phyloP scores from a whole-genome alignment of 2,888 invertebrate genomes.

The Dynastes hyllus region DNA sequence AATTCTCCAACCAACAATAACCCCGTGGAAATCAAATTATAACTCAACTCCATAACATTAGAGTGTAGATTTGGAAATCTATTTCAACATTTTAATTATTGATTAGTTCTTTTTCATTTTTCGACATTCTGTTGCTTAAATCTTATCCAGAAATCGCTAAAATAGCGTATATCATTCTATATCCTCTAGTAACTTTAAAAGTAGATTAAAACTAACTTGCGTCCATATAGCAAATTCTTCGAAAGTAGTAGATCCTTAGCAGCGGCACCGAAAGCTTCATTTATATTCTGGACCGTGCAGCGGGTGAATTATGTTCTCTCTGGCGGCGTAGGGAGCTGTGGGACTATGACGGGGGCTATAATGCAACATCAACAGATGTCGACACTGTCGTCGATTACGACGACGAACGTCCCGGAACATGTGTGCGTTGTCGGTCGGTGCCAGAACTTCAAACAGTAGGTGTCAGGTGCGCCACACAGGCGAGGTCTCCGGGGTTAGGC shows the following conservation, averaged over 20 bases:
- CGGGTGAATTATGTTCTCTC: constrained; percentile 29
- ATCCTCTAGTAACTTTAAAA: too few relatives aligned
- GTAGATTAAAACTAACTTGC: neutral
- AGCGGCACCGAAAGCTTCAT: neutral
- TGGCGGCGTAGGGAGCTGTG: neutral
- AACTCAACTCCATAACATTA: too few relatives aligned
- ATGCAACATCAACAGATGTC: constrained; percentile 36
- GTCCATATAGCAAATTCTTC: neutral
- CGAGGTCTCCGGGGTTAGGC: constrained; percentile 27
- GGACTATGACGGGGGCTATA: constrained; percentile 14
- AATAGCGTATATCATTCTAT: too few relatives aligned
- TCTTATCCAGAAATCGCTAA: too few relatives aligned
- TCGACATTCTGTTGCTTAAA: too few relatives aligned
- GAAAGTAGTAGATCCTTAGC: neutral
- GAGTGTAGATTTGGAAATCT: too few relatives aligned
- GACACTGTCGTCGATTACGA: constrained; percentile 12
- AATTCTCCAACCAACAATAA: too few relatives aligned
- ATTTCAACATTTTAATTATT: too few relatives aligned
- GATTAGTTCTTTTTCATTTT: too few relatives aligned
- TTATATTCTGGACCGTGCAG: constrained; percentile 8
- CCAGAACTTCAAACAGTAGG: constrained; percentile 31
- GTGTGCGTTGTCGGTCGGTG: constrained; percentile 16
- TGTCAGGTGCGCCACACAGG: constrained; percentile 29
- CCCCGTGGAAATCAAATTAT: too few relatives aligned
- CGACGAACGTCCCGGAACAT: constrained; percentile 14